Base-by-base conservation (phyloP, 35 echinoderm and acorn worm species). In the Amphiura filiformis region DNA sequence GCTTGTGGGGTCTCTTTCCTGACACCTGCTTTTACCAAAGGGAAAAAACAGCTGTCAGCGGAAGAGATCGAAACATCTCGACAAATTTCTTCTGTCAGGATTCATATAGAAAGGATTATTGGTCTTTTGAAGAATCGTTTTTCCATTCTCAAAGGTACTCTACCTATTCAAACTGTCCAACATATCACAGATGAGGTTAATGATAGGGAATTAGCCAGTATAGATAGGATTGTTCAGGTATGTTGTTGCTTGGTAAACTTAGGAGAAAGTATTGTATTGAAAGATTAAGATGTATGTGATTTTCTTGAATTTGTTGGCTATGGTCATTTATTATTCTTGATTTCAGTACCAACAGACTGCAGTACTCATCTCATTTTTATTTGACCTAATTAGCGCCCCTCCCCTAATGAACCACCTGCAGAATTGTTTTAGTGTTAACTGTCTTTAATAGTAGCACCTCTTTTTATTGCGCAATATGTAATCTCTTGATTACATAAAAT, bases 11-110 rank as follows among this genome's bases (percentile, higher is more conserved):
- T 49, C 2, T 15, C 79, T 26, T 80, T 88, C 32, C 41, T 91
- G 18, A 91, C 85, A 37, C 88, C 80, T 37, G 70, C 81, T 34
- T 91, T 91, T 39, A 91, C 89, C 76, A 91, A 85, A 78, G 89
- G 89, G 0, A 91, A 91, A 42, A 83, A 42, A 31, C 81, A 91
- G 34, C 34, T 84, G 20, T 91, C 89, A 41, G 81, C 82, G 18
- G 75, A 78, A 57, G 89, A 91, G 40, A 75, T 91, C 3, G 89
- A 91, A n/a, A n/a, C n/a, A n/a, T 91, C 89, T 2, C 81, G 81
- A 32, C 13, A 91, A 79, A 36, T 84, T 0, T 36, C 81, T 56
- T 78, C 36, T n/a, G 76, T 91, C 11, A 18, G 89, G 32, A 91
- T 91, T 34, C 82, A 84, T 79, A 85, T 91, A 32, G 89, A 91